Evolutionary conservation across 2,888 invertebrate species (phyloP).

Genomic region (Calephelis perditalis): DNA sequence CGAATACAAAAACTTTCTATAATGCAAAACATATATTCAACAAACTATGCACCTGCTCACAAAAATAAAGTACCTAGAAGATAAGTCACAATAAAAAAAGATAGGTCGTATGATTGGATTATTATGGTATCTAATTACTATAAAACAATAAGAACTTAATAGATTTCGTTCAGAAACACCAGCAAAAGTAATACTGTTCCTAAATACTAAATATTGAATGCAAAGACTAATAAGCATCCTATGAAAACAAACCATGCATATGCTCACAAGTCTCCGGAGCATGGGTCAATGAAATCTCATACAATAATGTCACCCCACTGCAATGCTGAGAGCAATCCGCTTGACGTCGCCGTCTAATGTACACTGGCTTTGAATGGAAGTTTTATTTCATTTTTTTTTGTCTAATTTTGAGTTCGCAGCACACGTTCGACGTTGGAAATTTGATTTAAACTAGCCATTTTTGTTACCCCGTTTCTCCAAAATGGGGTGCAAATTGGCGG

Average conservation of each 20-base stretch:
- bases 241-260: not conserved
- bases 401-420: slow-evolving; percentile 63
- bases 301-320: slow-evolving; percentile 13
- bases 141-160: too few relatives aligned
- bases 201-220: too few relatives aligned
- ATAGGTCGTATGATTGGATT: too few relatives aligned
- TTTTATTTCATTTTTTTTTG: slow-evolving; percentile 47
- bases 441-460: not conserved
- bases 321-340: slow-evolving; percentile 22
- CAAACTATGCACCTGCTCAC: too few relatives aligned
- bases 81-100: too few relatives aligned
- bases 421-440: slow-evolving; percentile 60
- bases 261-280: slow-evolving; percentile 1
- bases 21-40: too few relatives aligned
- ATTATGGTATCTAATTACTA: too few relatives aligned
- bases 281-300: slow-evolving; percentile 7
- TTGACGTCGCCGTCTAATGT: slow-evolving; percentile 25
- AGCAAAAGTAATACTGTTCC: too few relatives aligned
- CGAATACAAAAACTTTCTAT: too few relatives aligned
- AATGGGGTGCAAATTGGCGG: not conserved
- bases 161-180: too few relatives aligned
- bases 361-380: slow-evolving; percentile 66
- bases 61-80: too few relatives aligned
- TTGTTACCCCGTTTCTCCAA: not conserved
- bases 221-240: not conserved